A percentile compares a stretch with the other conserved stretches of the same genome.
phyloP scores from a whole-genome alignment of 2,113 vertebrate genomes.

The Poeciliopsis turrubarensis region DNA sequence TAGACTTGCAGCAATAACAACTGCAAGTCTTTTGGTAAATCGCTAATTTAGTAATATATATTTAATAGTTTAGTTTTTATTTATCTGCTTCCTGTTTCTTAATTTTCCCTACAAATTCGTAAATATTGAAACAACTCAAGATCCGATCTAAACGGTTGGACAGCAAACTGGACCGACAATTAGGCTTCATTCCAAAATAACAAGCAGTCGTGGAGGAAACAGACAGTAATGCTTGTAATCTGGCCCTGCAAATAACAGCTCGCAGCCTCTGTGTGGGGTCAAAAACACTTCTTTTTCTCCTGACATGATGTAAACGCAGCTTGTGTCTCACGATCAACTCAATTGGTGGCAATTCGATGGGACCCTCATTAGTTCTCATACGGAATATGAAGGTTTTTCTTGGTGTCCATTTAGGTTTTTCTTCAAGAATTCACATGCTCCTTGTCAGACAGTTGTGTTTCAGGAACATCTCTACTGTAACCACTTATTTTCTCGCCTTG shows the following conservation, averaged over 20 bases:
- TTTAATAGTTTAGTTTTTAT: too few relatives aligned
- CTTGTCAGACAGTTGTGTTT: not conserved
- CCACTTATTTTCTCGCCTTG: not conserved
- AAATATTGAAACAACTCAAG: not conserved
- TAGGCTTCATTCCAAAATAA: not conserved
- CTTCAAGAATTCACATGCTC: not conserved
- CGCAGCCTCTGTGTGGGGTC: not conserved
- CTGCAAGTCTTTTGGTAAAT: too few relatives aligned
- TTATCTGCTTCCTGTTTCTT: too few relatives aligned
- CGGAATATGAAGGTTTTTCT: not conserved
- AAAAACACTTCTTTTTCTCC: not conserved
- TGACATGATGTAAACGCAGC: slow-evolving; percentile 13
- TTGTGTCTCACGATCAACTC: not conserved
- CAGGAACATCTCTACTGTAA: not conserved
- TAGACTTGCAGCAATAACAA: too few relatives aligned
- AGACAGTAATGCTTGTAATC: slow-evolving; percentile 4
- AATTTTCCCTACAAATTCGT: not conserved
- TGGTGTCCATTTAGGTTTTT: not conserved
- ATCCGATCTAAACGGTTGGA: not conserved
- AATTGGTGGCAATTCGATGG: not conserved
- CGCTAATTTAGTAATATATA: too few relatives aligned
- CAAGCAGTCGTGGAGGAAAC: not conserved
- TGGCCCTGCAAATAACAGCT: slow-evolving; percentile 6
- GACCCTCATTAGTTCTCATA: not conserved
- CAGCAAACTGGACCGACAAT: not conserved